phyloP scores from a whole-genome alignment of 2,888 invertebrate species.

The Microctonus aethiopoides region DNA sequence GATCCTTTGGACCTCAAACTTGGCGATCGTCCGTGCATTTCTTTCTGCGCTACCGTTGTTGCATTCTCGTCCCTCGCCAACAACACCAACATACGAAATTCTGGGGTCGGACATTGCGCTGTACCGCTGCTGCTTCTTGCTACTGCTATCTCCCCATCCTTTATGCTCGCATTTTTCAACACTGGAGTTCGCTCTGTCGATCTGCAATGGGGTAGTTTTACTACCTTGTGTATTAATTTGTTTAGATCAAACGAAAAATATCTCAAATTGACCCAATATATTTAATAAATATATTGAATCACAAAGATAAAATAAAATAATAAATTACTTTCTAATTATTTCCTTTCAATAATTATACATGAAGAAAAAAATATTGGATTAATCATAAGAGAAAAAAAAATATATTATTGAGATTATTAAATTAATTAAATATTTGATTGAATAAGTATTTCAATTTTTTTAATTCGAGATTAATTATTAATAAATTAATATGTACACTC shows the following conservation, averaged over 20 bases:
- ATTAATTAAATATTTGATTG: too few relatives aligned
- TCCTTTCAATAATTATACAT: too few relatives aligned
- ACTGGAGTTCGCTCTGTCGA: slow-evolving; percentile 60
- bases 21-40: slow-evolving; percentile 61
- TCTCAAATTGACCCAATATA: background rate
- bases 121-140: slow-evolving; percentile 57
- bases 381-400: too few relatives aligned
- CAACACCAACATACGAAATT: slow-evolving; percentile 81
- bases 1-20: slow-evolving; percentile 56
- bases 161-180: slow-evolving; percentile 57
- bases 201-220: slow-evolving; percentile 43
- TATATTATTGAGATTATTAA: too few relatives aligned
- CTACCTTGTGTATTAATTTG: slow-evolving; percentile 9
- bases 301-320: background rate
- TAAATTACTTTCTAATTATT: too few relatives aligned
- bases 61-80: slow-evolving; percentile 74
- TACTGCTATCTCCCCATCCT: slow-evolving; percentile 54
- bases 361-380: too few relatives aligned
- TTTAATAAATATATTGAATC: background rate
- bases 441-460: too few relatives aligned
- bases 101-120: slow-evolving; percentile 62
- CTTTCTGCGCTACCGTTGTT: slow-evolving; percentile 56
- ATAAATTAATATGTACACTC: background rate
- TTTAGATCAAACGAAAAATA: background rate
- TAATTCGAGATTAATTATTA: too few relatives aligned